Percentiles rank a stretch among this genome's conserved stretches.
These are phyloP conservation scores for Lucinisca nassula DNA, from an alignment of 2,888 invertebrate species.

Conservation along the genomic window DNA sequence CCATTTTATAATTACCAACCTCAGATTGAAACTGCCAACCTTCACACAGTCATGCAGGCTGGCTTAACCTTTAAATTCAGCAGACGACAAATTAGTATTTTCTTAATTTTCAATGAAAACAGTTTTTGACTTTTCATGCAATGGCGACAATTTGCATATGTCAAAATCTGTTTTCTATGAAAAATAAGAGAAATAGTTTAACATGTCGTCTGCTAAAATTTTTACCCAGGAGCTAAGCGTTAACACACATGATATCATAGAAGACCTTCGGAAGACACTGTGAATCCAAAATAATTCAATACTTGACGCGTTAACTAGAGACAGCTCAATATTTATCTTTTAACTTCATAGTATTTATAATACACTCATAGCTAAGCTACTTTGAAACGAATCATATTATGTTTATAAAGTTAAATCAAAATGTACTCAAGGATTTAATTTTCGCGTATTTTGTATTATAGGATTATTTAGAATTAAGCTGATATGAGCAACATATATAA, in stretches of 20 bases:
- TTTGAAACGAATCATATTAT: background rate
- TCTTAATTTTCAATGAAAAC: no score
- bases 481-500: no score
- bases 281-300: background rate
- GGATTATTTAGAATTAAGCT: no score
- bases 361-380: background rate
- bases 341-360: background rate
- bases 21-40: background rate
- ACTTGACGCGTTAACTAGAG: background rate
- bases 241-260: background rate
- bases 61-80: no score
- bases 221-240: no score
- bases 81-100: no score
- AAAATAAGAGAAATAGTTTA: no score
- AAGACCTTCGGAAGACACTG: background rate
- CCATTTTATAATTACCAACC: conserved; percentile 8
- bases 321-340: background rate
- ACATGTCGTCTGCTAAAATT: no score
- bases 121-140: no score
- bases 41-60: background rate
- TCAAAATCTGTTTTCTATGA: no score
- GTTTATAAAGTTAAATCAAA: no score
- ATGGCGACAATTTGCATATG: no score
- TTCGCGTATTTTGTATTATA: background rate
- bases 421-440: background rate